Evolutionary conservation across 1,140 invertebrate species (phyloP), one percentile per base, ranked within the genome.

Genomic region (Ruditapes philippinarum): DNA sequence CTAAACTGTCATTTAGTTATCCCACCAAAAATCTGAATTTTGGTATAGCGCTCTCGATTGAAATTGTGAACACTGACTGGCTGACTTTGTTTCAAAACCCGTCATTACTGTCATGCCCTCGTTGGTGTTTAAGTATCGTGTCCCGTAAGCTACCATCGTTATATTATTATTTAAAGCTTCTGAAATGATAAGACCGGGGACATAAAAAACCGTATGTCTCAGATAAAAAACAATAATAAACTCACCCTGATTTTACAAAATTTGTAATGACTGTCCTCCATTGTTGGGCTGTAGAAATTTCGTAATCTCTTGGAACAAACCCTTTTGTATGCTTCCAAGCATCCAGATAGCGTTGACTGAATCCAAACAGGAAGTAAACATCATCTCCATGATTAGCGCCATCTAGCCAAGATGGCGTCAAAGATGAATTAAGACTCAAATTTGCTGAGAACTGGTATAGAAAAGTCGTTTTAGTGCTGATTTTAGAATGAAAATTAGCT

Each of bases 301-400:
- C 82, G 14, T 11, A n/a, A 0, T 25, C 14, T 33, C 60, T 88
- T 31, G 86, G 84, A 4, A 62, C 57, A 25, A 73, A 73, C n/a
- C 51, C 74, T 42, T 62, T 31, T 25, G 78, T 51, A 51, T 81
- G 76, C 1, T 38, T 79, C 78, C 54, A 57, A 36, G n/a, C 22
- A 14, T 81, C 28, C 49, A 54, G 7, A 22, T 25, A 31, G 14
- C 78, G n/a, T 40, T 54, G 22, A 57, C 86, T 88, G 11, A 88
- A 88, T 17, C 86, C 86, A 42, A 88, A 81, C 42, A 88, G 22
- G 31, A 88, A 81, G 42, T 54, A 11, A 9, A 74, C 65, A n/a
- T 88, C 86, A n/a, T 65, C 40, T 7, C 74, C 86, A 31, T 79
- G 86, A 51, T 81, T 81, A 19, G 86, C 86, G 19, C 86, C 86